Evolutionary conservation across 2,888 invertebrate species (phyloP), one percentile per base, ranked within the genome.

Genomic region (Lasioglossum pauxillum): DNA sequence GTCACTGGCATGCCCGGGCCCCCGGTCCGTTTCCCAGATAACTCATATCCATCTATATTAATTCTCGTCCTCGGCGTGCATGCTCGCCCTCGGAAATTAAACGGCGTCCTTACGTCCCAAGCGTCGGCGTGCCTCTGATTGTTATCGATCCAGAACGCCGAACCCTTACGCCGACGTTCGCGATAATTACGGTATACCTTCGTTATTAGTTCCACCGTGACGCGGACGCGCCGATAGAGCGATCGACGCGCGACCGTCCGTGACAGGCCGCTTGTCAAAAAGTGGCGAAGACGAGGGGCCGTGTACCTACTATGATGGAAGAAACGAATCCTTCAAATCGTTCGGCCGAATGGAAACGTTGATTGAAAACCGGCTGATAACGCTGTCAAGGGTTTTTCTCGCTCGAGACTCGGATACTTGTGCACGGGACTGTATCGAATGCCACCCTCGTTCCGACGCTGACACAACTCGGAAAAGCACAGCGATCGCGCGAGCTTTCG

Each of bases 41-140:
- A 93, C 93, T 94, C 94, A 93, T 93, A 94, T 93, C 92, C 93
- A 92, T 93, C 92, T 93, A 92, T 93, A 93, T 94, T 94, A 94
- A 94, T 94, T 92, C 90, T 89, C 90, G 80, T 78, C 76, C 79
- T 71, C 71, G 73, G 85, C 80, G 83, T 88, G 89, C 87, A 88
- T 84, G 83, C 88, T 82, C 89, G 81, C 88, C 90, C 90, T 89
- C 87, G 88, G 90, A 92, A 92, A 93, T 93, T 92, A 91, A 92
- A 91, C 90, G 85, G 80, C 80, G 83, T 89, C 89, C 89, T 91
- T 92, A 88, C 77, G 79, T 88, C 85, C 85, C 57, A 41, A 57
- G 57, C 57, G 57, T 57, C 78, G 72, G 60, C 67, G 57, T 82
- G 86, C 71, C 80, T 78, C 74, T 72, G 87, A 89, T 90, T 90